phyloP scores from a whole-genome alignment of 2,888 invertebrate genomes.

The Ditula angustiorana region DNA sequence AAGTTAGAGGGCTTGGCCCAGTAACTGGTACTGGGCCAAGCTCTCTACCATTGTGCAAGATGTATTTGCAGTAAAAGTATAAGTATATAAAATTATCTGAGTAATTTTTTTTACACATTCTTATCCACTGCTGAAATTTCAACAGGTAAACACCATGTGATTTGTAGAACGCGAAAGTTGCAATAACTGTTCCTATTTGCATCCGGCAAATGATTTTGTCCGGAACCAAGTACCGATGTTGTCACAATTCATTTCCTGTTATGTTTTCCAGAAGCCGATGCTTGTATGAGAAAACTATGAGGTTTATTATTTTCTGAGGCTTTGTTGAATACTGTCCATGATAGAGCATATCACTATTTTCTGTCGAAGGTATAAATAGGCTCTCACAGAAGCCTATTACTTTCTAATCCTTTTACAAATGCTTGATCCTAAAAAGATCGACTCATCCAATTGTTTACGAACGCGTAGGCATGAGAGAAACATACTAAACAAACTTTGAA shows the following conservation, averaged over 20 bases:
- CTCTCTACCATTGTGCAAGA: too few relatives aligned
- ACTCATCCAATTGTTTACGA: not conserved
- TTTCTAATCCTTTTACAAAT: not conserved
- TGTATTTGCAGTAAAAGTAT: too few relatives aligned
- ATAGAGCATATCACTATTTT: not conserved
- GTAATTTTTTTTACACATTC: too few relatives aligned
- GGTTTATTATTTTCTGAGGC: too few relatives aligned
- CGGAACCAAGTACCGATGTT: slow-evolving; percentile 52
- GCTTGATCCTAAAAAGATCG: not conserved
- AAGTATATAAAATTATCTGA: too few relatives aligned
- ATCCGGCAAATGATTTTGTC: slow-evolving; percentile 59
- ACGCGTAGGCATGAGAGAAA: not conserved
- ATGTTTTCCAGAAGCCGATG: slow-evolving; percentile 32
- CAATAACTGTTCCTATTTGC: slow-evolving; percentile 57
- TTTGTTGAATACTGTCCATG: too few relatives aligned
- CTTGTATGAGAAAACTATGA: not conserved
- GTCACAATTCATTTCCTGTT: slow-evolving; percentile 55
- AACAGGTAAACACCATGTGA: too few relatives aligned
- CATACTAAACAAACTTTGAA: not conserved
- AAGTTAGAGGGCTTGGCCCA: too few relatives aligned
- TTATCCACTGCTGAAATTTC: too few relatives aligned
- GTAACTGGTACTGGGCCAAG: too few relatives aligned
- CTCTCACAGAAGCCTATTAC: not conserved
- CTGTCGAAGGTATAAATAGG: not conserved
- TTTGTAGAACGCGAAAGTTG: slow-evolving; percentile 56